A percentile compares a stretch with the other conserved stretches of the same genome.
These are phyloP conservation scores for Acanthopleura granulata DNA, from an alignment of 2,888 invertebrate genomes.

Conservation along the genomic window DNA sequence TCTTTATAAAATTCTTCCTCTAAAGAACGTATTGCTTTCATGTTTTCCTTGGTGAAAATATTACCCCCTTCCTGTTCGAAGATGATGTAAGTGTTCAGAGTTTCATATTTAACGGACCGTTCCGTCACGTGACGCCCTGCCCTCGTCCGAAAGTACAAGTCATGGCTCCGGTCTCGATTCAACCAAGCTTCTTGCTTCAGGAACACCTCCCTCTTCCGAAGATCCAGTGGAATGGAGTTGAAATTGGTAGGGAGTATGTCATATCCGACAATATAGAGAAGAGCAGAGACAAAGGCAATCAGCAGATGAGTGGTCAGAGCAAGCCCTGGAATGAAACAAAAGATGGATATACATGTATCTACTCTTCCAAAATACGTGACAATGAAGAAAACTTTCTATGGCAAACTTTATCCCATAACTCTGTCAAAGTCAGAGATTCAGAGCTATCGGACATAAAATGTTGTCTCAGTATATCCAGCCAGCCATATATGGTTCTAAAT, in stretches of 20 bases:
- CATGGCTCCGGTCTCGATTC: conserved; percentile 19
- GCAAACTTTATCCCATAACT: no score
- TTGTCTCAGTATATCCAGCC: no score
- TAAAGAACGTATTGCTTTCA: conserved; percentile 24
- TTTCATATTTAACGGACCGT: conserved; percentile 13
- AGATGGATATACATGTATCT: no score
- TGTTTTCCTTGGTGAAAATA: conserved; percentile 27
- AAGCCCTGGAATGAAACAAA: background rate
- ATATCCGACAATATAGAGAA: conserved; percentile 23
- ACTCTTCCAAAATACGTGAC: no score
- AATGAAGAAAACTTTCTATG: no score
- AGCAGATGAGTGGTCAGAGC: conserved; percentile 11
- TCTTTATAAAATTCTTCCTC: conserved; percentile 27
- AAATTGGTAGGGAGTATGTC: conserved; percentile 33
- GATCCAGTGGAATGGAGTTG: conserved; percentile 27
- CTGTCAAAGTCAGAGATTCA: no score
- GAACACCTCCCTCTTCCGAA: conserved; percentile 22
- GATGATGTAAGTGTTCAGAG: conserved; percentile 10
- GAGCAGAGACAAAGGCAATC: conserved; percentile 22
- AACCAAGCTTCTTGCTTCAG: conserved; percentile 30
- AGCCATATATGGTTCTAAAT: no score
- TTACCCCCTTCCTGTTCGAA: conserved; percentile 23
- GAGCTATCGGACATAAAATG: no score
- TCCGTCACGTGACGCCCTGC: conserved; percentile 4
- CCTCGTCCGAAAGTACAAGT: conserved; percentile 19